These are phyloP conservation scores for Gouania willdenowi DNA, from an alignment of 2,797 vertebrate species.

Conservation along the genomic window DNA sequence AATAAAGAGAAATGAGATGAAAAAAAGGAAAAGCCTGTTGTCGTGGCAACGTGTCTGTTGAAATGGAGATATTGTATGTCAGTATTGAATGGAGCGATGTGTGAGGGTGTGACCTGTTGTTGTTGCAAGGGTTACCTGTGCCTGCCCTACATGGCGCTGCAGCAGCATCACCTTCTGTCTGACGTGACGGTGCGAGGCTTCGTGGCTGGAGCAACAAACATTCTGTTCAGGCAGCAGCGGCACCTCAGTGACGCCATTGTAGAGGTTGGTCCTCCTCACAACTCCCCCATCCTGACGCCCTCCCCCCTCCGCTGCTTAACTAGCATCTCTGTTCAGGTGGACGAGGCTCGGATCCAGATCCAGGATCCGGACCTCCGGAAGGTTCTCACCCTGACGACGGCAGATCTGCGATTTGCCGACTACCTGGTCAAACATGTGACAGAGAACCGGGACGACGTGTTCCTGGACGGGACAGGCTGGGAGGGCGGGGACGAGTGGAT, in stretches of 20 bases:
- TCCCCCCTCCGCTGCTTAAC: too few species aligned
- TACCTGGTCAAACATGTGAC: constrained; percentile 92
- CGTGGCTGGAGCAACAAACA: constrained; percentile 94
- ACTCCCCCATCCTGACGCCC: too few species aligned
- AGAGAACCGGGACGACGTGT: constrained; percentile 94
- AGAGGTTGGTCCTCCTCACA: constrained; percentile 69
- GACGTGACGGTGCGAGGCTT: constrained; percentile 91
- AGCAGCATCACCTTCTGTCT: constrained; percentile 96
- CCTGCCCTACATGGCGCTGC: constrained; percentile 96
- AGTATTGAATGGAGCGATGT: too few species aligned
- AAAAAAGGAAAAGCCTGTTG: too few species aligned
- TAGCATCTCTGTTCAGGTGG: too few species aligned
- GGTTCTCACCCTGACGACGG: constrained; percentile 86
- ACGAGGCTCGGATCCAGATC: constrained; percentile 86
- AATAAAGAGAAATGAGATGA: too few species aligned
- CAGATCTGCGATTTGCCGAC: constrained; percentile 93
- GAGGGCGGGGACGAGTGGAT: constrained; percentile 99
- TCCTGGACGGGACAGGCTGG: constrained; percentile 96
- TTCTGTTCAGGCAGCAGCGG: constrained; percentile 95
- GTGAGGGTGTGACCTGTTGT: too few species aligned
- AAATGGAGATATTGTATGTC: too few species aligned
- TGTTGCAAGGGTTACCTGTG: constrained; percentile 90
- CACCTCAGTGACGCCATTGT: constrained; percentile 93
- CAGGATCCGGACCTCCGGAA: constrained; percentile 90
- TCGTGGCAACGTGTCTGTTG: too few species aligned